Evolutionary conservation across 2,797 vertebrate species (phyloP).

Genomic region (Poliocrania exsul): DNA sequence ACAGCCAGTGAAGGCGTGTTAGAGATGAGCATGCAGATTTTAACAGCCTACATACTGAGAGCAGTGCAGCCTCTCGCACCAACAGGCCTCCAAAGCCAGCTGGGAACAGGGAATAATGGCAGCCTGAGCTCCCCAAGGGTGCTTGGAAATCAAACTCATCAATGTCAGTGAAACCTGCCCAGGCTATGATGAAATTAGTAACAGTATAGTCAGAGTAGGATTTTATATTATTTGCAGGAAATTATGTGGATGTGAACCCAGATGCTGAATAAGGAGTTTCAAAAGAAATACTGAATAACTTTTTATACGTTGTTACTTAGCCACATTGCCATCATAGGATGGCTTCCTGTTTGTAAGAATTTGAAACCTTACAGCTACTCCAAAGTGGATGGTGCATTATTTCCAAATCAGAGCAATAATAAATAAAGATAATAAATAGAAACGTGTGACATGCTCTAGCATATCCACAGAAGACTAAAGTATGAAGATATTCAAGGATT

Average conservation of each 20-base stretch:
- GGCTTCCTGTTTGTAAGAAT: not conserved
- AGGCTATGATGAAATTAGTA: not conserved
- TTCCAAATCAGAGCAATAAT: not conserved
- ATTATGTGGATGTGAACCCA: not conserved
- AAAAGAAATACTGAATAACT: not conserved
- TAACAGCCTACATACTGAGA: not conserved
- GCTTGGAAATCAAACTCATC: not conserved
- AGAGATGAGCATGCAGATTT: not conserved
- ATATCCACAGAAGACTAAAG: not conserved
- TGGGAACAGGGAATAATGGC: not conserved
- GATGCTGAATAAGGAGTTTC: not conserved
- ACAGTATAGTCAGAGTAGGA: not conserved
- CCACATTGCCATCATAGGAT: not conserved
- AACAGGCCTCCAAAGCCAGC: not conserved
- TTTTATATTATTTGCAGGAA: not conserved
- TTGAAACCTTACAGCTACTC: not conserved
- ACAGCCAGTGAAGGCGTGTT: not conserved
- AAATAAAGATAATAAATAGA: not conserved
- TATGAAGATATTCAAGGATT: not conserved
- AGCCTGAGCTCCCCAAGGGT: not conserved
- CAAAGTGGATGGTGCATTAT: not conserved
- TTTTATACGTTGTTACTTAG: not conserved
- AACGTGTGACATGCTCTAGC: not conserved
- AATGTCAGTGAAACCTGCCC: not conserved
- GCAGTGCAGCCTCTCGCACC: not conserved